phyloP scores from a whole-genome alignment of 1,140 invertebrate species.

The Heliothis subflexa region DNA sequence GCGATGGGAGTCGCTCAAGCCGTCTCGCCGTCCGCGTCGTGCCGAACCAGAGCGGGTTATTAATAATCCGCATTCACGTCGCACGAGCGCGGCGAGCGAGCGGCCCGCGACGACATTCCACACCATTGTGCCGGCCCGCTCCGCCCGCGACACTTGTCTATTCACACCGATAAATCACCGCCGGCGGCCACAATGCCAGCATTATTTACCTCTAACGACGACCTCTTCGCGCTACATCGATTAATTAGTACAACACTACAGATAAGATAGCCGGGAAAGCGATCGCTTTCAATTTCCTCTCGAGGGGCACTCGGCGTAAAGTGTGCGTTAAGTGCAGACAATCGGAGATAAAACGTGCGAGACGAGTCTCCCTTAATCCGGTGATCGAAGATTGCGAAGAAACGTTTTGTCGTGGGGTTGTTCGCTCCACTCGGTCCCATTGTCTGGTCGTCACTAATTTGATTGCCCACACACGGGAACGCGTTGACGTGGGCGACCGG shows the following conservation, averaged over 20 bases:
- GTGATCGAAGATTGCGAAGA: conserved; percentile 85
- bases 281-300: conserved; percentile 86
- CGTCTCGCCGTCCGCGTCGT: conserved; percentile 56
- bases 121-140: conserved; percentile 78
- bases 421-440: conserved; percentile 72
- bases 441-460: conserved; percentile 80
- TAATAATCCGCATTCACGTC: conserved; percentile 84
- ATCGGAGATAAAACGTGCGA: conserved; percentile 85
- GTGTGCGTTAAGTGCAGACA: conserved; percentile 84
- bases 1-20: conserved; percentile 65
- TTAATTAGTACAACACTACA: conserved; percentile 85
- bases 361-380: conserved; percentile 84
- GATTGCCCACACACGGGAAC: conserved; percentile 70
- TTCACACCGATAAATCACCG: conserved; percentile 84
- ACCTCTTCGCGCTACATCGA: conserved; percentile 77
- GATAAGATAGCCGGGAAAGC: conserved; percentile 84
- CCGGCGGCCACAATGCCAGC: conserved; percentile 70
- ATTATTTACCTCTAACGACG: conserved; percentile 82
- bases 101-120: conserved; percentile 82
- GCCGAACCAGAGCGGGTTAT: conserved; percentile 77
- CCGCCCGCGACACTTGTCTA: conserved; percentile 83
- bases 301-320: conserved; percentile 84
- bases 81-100: conserved; percentile 73
- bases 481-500: conserved; percentile 69
- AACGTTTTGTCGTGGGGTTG: conserved; percentile 85